A percentile compares a stretch with the other conserved stretches of the same genome.
phyloP scores from a whole-genome alignment of 2,888 invertebrate species.

The Hypena proboscidalis region DNA sequence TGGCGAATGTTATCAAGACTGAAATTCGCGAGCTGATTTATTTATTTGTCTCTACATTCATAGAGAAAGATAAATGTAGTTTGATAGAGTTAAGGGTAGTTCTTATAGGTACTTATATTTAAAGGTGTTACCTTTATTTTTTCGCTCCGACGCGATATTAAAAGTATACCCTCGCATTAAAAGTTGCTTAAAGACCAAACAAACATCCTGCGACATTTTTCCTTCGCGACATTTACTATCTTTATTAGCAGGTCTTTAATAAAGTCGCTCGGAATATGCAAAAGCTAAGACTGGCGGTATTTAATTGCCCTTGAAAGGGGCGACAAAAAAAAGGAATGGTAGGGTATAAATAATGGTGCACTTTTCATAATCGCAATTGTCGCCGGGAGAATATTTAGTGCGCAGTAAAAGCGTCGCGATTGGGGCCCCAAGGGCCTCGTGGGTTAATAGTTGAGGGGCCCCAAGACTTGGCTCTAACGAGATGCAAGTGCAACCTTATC shows the following conservation, averaged over 20 bases:
- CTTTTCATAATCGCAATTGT: conserved; percentile 86
- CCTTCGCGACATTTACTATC: conserved; percentile 71
- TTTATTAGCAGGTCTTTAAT: conserved; percentile 74
- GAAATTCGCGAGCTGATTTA: no score
- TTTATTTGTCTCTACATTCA: no score
- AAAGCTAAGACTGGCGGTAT: conserved; percentile 82
- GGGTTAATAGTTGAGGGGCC: conserved; percentile 69
- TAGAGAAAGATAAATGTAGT: no score
- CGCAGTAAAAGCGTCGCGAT: conserved; percentile 77
- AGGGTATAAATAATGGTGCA: conserved; percentile 84
- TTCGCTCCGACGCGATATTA: conserved; percentile 4
- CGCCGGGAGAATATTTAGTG: conserved; percentile 85
- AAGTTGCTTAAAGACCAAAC: conserved; percentile 26
- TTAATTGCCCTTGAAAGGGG: conserved; percentile 86
- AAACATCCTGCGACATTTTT: conserved; percentile 44
- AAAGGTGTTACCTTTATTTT: conserved; percentile 1
- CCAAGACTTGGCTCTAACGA: conserved; percentile 43
- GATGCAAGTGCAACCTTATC: conserved; percentile 47
- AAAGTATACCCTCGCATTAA: conserved; percentile 26
- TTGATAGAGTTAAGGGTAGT: no score
- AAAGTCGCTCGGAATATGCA: conserved; percentile 77
- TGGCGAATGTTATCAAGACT: no score
- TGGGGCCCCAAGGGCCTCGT: conserved; percentile 58
- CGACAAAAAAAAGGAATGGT: conserved; percentile 81
- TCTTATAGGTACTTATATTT: no score